Conservation (phyloP, 2,113 vertebrate species). For the Dipodomys ordii region DNA sequence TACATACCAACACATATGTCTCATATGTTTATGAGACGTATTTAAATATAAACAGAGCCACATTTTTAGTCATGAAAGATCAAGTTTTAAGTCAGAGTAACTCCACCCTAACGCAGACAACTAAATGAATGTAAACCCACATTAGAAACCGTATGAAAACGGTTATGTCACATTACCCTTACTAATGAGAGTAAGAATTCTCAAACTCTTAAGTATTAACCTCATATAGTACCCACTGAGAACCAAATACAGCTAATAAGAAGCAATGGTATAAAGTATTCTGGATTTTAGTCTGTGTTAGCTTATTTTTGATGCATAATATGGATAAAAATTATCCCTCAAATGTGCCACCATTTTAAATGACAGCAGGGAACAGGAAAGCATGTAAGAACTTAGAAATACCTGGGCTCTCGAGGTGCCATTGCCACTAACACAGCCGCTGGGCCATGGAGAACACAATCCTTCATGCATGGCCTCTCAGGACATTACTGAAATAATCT, state of each 20-base stretch:
- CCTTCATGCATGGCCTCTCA: neutral
- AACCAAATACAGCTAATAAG: conserved; percentile 50
- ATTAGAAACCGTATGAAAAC: conserved; percentile 46
- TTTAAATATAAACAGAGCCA: too few species aligned
- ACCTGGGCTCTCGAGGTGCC: too few species aligned
- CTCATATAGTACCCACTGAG: neutral
- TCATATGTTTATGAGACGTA: neutral
- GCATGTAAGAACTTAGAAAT: conserved; percentile 2
- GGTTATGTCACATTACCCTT: neutral
- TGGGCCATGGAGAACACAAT: neutral
- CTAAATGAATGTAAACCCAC: conserved; percentile 30
- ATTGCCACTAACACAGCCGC: neutral
- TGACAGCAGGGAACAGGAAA: neutral
- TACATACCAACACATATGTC: neutral
- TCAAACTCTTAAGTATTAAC: conserved; percentile 15
- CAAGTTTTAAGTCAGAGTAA: neutral
- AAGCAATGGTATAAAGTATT: conserved; percentile 44
- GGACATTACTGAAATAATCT: conserved; percentile 15
- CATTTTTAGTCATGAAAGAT: neutral
- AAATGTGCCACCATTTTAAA: conserved; percentile 49
- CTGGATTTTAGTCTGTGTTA: conserved; percentile 23
- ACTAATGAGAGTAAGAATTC: conserved; percentile 42
- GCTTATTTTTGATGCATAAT: conserved; percentile 50
- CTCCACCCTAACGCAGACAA: neutral
- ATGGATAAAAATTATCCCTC: neutral